Percentiles rank a stretch among this genome's conserved stretches.
Conservation (phyloP, 2,888 invertebrate genomes). For the Tridacna crocea region DNA sequence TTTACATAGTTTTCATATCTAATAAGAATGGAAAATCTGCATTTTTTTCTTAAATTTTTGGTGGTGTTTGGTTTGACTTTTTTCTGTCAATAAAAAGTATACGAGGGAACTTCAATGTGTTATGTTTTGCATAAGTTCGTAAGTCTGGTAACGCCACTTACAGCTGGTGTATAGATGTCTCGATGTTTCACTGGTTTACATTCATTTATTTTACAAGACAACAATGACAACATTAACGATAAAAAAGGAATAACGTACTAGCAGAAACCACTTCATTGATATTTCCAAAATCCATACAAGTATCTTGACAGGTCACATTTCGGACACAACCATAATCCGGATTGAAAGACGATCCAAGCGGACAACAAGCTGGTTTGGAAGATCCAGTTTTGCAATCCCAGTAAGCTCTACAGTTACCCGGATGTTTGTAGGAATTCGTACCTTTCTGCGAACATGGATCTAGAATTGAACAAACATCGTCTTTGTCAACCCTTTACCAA, state of each 20-base stretch:
- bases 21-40: too few relatives aligned
- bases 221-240: too few relatives aligned
- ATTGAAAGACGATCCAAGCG: constrained; percentile 55
- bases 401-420: constrained; percentile 64
- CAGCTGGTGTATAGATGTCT: too few relatives aligned
- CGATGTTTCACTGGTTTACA: too few relatives aligned
- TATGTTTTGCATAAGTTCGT: too few relatives aligned
- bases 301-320: constrained; percentile 53
- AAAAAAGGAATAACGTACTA: constrained; percentile 37
- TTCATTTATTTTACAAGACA: too few relatives aligned
- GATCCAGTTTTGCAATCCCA: constrained; percentile 63
- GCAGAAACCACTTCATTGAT: constrained; percentile 40
- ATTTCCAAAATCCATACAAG: constrained; percentile 63
- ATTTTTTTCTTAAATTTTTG: too few relatives aligned
- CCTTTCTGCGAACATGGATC: constrained; percentile 62
- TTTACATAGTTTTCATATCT: too few relatives aligned
- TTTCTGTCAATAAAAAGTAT: too few relatives aligned
- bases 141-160: too few relatives aligned
- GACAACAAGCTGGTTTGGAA: constrained; percentile 66
- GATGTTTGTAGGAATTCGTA: constrained; percentile 54
- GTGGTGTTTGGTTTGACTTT: too few relatives aligned
- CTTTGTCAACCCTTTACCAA: neutral
- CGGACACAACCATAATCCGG: constrained; percentile 50
- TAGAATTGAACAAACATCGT: constrained; percentile 18
- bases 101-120: too few relatives aligned